Percentiles rank a stretch among this genome's conserved stretches.
Evolutionary conservation across 2,113 vertebrate genomes (phyloP).

Genomic region (Tricholaema leucomelas): DNA sequence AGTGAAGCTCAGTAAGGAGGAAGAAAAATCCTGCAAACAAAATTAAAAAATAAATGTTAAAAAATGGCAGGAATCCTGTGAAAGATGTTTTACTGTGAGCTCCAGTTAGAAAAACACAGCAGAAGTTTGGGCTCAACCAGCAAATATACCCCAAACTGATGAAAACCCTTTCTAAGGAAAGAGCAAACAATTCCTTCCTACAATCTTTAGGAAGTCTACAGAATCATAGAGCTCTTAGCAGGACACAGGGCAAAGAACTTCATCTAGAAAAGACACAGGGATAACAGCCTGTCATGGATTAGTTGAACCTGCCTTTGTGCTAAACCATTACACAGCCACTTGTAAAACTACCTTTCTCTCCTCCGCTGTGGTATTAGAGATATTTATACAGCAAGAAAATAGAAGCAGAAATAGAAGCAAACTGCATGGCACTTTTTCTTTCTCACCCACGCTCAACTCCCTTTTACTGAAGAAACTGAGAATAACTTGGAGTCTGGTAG

Average conservation of each 20-base stretch:
- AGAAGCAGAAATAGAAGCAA: not conserved
- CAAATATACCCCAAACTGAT: not conserved
- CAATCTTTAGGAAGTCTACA: not conserved
- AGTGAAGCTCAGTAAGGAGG: not conserved
- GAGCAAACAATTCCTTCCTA: fast-evolving
- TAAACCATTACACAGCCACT: not conserved
- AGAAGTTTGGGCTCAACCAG: not conserved
- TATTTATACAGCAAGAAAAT: not conserved
- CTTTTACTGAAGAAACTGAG: not conserved
- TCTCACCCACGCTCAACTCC: not conserved
- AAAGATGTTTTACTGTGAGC: not conserved
- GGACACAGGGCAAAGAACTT: not conserved
- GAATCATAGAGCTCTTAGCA: not conserved
- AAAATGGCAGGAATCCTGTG: not conserved
- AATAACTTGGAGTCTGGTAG: not conserved
- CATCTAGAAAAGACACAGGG: not conserved
- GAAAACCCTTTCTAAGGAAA: not conserved
- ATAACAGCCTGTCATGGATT: not conserved
- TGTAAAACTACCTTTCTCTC: not conserved
- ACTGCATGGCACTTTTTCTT: not conserved
- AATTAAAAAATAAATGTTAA: not conserved
- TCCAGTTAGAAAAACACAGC: not conserved
- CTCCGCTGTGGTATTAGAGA: not conserved
- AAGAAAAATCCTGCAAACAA: not conserved
- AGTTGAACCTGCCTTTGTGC: no score